phyloP scores from a whole-genome alignment of 1,140 invertebrate species.

The Calycopis cecrops region DNA sequence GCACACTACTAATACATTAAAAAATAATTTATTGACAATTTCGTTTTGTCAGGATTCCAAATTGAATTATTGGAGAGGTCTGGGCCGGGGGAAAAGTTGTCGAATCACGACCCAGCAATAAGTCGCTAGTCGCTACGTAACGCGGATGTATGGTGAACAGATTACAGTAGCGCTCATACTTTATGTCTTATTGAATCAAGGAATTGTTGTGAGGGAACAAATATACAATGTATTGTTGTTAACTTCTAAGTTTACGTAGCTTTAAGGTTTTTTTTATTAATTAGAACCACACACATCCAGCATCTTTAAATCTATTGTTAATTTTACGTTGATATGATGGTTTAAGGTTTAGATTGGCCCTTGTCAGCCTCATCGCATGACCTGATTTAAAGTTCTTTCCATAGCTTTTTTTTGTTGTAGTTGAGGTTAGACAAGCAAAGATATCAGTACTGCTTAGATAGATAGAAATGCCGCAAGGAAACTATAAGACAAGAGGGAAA shows the following conservation, averaged over 20 bases:
- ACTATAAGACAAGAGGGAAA: background rate
- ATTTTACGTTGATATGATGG: no score
- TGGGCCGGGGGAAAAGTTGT: conserved; percentile 34
- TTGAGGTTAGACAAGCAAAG: background rate
- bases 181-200: no score
- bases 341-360: no score
- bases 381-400: background rate
- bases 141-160: no score
- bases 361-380: no score
- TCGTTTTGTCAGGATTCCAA: conserved; percentile 36
- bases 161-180: no score
- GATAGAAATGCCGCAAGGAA: no score
- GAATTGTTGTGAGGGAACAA: background rate
- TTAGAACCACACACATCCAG: no score
- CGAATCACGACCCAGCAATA: conserved; percentile 47
- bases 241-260: no score
- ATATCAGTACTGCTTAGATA: background rate
- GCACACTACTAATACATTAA: conserved; percentile 7
- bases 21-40: conserved; percentile 23
- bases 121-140: conserved; percentile 9
- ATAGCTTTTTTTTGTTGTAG: background rate
- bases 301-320: no score
- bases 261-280: no score
- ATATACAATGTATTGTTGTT: no score
- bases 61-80: conserved; percentile 39